Base-by-base conservation (phyloP, 2,888 invertebrate genomes). In the Clostera curtula region DNA sequence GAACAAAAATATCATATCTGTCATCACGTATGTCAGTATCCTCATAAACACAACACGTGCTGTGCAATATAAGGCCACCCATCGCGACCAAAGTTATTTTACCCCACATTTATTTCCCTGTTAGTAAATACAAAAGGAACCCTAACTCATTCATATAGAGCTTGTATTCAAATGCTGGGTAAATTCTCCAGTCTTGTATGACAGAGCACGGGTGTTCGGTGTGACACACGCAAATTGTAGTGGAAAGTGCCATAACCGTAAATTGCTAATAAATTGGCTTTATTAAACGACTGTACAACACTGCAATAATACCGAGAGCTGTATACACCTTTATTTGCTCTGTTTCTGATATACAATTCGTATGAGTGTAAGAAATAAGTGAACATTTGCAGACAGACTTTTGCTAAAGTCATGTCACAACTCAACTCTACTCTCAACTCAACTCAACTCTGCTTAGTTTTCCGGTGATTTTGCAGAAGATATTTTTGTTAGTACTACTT, bases 191-290 rank as follows among this genome's bases (percentile, higher is more conserved):
- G 47, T 40, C 41, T 50, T 47, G 40, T 56, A 49, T 47, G 49
- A 54, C 49, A 44, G 40, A 36, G 37, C 40, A 40, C 36, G 47
- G 47, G 40, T 45, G 41, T 46, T 49, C 36, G 35, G 36, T 53
- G 54, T 58, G 53, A 58, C 55, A 63, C 54, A 57, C 57, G 53
- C 55, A 60, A 59, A 65, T 64, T 65, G 50, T 61, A 58, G 57
- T 53, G 49, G 53, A 53, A 60, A 57, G 31, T 52, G 52, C 50
- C 38, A 47, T 62, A 55, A 60, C 51, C 53, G 49, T 63, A 64
- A 62, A 64, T 61, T 49, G 48, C 34, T 38, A 44, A 45, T 49
- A 61, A 61, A 64, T 64, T 64, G 59, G 52, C 53, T 56, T 60
- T 63, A 62, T 60, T 57, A 57, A 59, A 55, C 44, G 41, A 29